These are phyloP conservation scores for Dexiosoma caninum DNA, from an alignment of 2,888 invertebrate species.

Conservation along the genomic window DNA sequence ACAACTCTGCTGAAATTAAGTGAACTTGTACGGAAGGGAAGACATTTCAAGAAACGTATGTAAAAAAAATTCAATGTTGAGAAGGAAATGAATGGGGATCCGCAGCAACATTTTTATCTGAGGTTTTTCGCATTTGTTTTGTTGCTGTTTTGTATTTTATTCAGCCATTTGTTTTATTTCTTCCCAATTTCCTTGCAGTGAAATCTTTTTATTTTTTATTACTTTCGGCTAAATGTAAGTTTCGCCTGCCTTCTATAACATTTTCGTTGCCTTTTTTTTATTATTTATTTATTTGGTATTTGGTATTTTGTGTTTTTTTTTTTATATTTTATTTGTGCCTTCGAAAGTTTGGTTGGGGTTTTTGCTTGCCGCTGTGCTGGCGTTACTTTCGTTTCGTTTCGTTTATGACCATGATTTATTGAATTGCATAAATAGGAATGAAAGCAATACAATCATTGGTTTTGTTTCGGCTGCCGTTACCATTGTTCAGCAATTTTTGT, in stretches of 20 bases:
- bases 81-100: neutral
- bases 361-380: conserved; percentile 9
- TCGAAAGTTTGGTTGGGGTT: conserved; percentile 30
- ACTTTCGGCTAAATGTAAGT: conserved; percentile 24
- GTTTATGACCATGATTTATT: conserved; percentile 73
- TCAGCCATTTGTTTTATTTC: conserved; percentile 14
- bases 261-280: neutral
- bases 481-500: neutral
- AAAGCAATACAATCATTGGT: conserved; percentile 73
- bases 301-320: too few relatives aligned
- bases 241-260: conserved; percentile 16
- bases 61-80: neutral
- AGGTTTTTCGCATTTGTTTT: conserved; percentile 27
- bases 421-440: conserved; percentile 76
- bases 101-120: conserved; percentile 49
- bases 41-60: conserved; percentile 39
- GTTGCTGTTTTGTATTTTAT: too few relatives aligned
- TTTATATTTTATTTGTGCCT: neutral
- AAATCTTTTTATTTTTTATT: conserved; percentile 60
- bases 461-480: conserved; percentile 44
- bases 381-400: conserved; percentile 25
- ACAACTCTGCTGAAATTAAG: neutral
- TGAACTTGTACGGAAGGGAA: conserved; percentile 3
- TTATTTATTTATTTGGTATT: too few relatives aligned
- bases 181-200: conserved; percentile 1